These are phyloP conservation scores for Xyrauchen texanus DNA, from an alignment of 2,113 vertebrate species.

Conservation along the genomic window DNA sequence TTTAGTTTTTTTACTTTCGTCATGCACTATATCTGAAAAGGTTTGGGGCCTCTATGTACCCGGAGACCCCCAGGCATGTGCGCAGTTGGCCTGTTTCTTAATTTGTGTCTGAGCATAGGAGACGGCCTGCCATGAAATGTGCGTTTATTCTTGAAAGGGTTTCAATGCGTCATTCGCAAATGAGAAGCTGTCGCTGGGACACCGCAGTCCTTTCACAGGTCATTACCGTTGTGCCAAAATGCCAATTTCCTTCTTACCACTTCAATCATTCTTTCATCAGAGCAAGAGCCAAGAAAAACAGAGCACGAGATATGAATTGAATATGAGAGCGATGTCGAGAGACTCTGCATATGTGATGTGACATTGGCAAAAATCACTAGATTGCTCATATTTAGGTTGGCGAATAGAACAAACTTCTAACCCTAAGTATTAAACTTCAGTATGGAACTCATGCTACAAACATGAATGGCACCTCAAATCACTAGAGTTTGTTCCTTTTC, in stretches of 20 bases:
- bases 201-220: constrained; percentile 31
- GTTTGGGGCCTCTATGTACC: too few relatives aligned
- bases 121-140: background rate
- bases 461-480: too few relatives aligned
- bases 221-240: constrained; percentile 49
- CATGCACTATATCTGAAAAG: too few relatives aligned
- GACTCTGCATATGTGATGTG: background rate
- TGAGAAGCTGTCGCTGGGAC: constrained; percentile 26
- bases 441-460: too few relatives aligned
- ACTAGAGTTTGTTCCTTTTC: too few relatives aligned
- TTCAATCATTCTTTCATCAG: constrained; percentile 58
- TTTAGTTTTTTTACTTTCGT: too few relatives aligned
- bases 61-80: too few relatives aligned
- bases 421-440: too few relatives aligned
- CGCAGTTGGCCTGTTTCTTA: background rate
- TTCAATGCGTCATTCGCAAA: constrained; percentile 50
- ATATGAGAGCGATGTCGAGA: background rate
- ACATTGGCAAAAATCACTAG: too few relatives aligned
- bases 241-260: constrained; percentile 46
- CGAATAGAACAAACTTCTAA: too few relatives aligned
- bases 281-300: constrained; percentile 38
- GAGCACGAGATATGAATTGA: background rate
- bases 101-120: background rate
- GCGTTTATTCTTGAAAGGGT: background rate
- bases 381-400: too few relatives aligned